phyloP scores from a whole-genome alignment of 2,888 invertebrate genomes.

The Sesamia inferens region DNA sequence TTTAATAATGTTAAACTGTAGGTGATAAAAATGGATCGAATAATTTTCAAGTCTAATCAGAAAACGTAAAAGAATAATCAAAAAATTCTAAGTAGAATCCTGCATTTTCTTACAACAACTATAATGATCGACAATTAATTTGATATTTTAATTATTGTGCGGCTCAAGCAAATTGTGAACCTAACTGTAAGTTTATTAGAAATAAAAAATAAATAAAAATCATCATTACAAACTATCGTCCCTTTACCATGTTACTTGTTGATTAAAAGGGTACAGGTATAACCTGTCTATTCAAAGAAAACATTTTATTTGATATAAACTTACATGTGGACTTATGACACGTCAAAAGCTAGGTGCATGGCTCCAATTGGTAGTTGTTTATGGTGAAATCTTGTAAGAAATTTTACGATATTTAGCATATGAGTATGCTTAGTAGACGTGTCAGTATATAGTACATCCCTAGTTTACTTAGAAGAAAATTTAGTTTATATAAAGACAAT shows the following conservation, averaged over 20 bases:
- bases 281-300: background rate
- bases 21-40: slow-evolving; percentile 2
- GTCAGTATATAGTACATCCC: background rate
- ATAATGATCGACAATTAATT: background rate
- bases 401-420: background rate
- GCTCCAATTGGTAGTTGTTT: background rate
- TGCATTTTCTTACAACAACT: background rate
- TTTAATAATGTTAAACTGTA: slow-evolving; percentile 14
- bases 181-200: no score
- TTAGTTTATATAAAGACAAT: background rate
- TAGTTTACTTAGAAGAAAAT: no score
- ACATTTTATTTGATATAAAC: background rate
- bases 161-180: no score
- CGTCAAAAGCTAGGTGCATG: background rate
- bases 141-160: background rate
- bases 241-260: background rate
- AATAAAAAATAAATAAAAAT: no score
- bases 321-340: background rate
- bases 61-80: background rate
- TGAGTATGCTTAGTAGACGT: background rate
- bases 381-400: background rate
- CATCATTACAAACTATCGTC: background rate
- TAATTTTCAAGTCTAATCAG: background rate
- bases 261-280: background rate
- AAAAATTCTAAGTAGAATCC: background rate